Base-by-base conservation (phyloP, 2,113 vertebrate species). In the Ornithorhynchus anatinus region DNA sequence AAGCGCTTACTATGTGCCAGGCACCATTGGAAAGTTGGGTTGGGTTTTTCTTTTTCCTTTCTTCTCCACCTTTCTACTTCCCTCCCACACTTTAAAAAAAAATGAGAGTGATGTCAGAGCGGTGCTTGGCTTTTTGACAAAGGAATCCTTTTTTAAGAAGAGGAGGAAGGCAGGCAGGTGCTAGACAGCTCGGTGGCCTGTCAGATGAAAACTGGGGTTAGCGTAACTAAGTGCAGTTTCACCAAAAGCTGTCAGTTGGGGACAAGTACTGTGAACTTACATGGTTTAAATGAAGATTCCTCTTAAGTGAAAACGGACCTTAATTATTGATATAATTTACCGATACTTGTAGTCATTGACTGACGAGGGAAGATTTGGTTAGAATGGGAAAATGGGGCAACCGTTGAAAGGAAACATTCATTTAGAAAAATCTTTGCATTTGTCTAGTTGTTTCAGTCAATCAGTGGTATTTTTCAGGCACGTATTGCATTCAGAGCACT, bases 291-390 rank as follows among this genome's bases (percentile, higher is more conserved):
- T 59, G 61, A 77, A 74, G 23, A 61, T 61, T 52, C n/a, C 44
- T 53, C 45, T 32, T 71, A 65, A 62, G 54, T 69, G 25, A 63
- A 73, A 71, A 39, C 71, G n/a, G 31, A 59, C 39, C 15, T 67
- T 23, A 80, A 38, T 81, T 83, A 57, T 69, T 71, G 8, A 56
- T 77, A 5, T 7, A 40, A 0, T 53, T 66, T 81, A 35, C 45
- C 27, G 66, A 53, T 17, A 59, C 32, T 67, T 75, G 35, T 59
- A 44, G 72, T 6, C 6, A 17, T 60, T 64, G n/a, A n/a, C n/a
- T n/a, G 75, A 59, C 77, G 66, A 72, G 51, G 22, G 36, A 62
- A 20, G 25, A 36, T 45, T 37, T 80, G 53, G 40, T 39, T 73
- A 29, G 23, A 27, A 71, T 59, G 39, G 25, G 29, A 15, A 37